A percentile compares a stretch with the other conserved stretches of the same genome.
These are phyloP conservation scores for Crypturellus tataupa DNA, from an alignment of 2,797 vertebrate genomes.

Conservation along the genomic window DNA sequence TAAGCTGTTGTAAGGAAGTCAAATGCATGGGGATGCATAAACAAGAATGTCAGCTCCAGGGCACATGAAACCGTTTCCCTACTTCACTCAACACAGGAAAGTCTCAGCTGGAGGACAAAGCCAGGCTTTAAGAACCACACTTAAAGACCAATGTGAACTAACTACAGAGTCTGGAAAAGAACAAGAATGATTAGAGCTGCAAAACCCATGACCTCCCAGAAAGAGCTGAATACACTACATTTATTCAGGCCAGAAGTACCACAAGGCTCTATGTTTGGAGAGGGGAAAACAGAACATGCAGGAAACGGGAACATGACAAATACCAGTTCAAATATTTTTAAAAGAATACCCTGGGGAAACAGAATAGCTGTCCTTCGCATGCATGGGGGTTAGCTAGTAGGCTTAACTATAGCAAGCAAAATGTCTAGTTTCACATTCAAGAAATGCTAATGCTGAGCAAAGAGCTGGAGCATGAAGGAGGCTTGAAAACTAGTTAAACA, in stretches of 20 bases:
- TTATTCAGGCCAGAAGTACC: not conserved
- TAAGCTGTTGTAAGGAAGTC: slow-evolving; percentile 1
- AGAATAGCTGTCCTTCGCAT: not conserved
- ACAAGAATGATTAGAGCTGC: not conserved
- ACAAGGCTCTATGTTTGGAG: not conserved
- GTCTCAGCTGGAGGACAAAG: not conserved
- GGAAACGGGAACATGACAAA: not conserved
- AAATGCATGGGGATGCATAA: not conserved
- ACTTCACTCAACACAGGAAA: not conserved
- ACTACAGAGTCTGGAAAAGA: not conserved
- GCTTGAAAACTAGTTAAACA: not conserved
- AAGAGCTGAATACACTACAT: not conserved
- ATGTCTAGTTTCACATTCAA: not conserved
- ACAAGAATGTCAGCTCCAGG: slow-evolving; percentile 3
- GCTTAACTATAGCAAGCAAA: not conserved
- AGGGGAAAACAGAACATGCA: not conserved
- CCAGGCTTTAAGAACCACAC: not conserved
- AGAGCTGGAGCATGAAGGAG: not conserved
- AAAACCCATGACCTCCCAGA: not conserved
- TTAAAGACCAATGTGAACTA: not conserved
- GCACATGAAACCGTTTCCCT: not conserved
- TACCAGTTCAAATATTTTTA: not conserved
- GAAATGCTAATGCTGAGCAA: not conserved
- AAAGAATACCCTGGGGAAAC: not conserved
- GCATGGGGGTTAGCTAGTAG: not conserved